Percentiles rank a stretch among this genome's conserved stretches.
Evolutionary conservation across 2,888 invertebrate species (phyloP).

Genomic region (Coenonympha arcania): DNA sequence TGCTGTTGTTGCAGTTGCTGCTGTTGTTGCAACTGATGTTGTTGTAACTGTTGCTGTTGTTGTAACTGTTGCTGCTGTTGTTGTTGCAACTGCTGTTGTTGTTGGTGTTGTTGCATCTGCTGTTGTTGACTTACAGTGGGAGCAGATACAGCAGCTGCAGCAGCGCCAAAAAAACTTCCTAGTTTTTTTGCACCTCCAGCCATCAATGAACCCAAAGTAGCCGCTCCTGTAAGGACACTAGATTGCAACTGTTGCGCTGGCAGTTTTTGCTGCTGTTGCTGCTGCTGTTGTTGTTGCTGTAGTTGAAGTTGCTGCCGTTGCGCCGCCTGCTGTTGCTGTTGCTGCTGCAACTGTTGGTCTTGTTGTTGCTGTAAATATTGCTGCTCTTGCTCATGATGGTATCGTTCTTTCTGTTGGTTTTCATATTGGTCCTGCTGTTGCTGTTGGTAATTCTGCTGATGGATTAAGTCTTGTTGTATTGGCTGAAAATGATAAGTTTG

Average conservation of each 20-base stretch:
- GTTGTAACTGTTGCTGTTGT: conserved; percentile 50
- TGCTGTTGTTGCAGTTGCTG: conserved; percentile 33
- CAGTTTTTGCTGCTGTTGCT: conserved; percentile 53
- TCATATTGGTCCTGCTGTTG: conserved; percentile 36
- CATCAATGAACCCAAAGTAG: conserved; percentile 67
- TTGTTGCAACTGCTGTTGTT: conserved; percentile 26
- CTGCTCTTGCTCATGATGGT: conserved; percentile 38
- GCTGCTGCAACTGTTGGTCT: conserved; percentile 36
- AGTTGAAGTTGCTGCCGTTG: conserved; percentile 38
- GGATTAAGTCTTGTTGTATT: conserved; percentile 28
- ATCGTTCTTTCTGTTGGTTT: conserved; percentile 35
- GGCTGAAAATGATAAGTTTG: conserved; percentile 31
- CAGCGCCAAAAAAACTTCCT: conserved; percentile 68
- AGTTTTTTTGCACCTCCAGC: conserved; percentile 69
- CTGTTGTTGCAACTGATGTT: conserved; percentile 38
- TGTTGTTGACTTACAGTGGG: conserved; percentile 48
- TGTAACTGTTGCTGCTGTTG: conserved; percentile 29
- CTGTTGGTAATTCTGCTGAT: conserved; percentile 27
- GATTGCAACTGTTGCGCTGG: conserved; percentile 61
- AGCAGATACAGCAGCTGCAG: conserved; percentile 61
- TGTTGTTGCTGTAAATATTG: conserved; percentile 35
- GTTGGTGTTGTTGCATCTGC: conserved; percentile 43
- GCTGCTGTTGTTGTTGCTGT: conserved; percentile 45
- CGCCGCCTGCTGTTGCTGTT: conserved; percentile 18
- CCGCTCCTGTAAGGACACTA: conserved; percentile 62